These are phyloP conservation scores for Iselma pallidipennis DNA, from an alignment of 2,888 invertebrate species.

Conservation along the genomic window DNA sequence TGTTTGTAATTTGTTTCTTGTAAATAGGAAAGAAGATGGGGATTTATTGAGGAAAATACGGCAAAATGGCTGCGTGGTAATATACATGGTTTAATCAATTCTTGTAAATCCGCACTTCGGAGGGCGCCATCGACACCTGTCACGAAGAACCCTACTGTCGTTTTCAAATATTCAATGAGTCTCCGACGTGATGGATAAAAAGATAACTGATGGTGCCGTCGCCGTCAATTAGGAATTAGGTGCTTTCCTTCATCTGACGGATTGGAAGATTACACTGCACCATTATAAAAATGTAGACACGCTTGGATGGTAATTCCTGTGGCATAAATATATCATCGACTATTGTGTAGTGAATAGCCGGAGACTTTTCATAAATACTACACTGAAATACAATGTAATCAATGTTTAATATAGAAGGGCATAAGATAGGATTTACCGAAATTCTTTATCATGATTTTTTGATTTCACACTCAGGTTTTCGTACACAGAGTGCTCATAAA, in stretches of 20 bases:
- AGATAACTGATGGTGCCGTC: conserved; percentile 35
- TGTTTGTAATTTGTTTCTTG: neutral
- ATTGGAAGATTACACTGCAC: conserved; percentile 41
- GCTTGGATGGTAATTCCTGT: conserved; percentile 45
- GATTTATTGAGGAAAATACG: neutral
- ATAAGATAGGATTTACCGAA: neutral
- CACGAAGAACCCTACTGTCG: conserved; percentile 28
- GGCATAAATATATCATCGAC: conserved; percentile 41
- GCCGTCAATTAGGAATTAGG: conserved; percentile 40
- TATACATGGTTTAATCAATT: neutral
- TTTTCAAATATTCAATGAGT: conserved; percentile 29
- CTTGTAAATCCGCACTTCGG: conserved; percentile 4
- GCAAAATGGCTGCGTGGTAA: neutral
- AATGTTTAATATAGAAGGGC: neutral
- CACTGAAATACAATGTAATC: neutral
- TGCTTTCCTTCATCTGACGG: conserved; percentile 40
- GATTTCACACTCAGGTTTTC: too few relatives aligned
- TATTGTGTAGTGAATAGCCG: conserved; percentile 14
- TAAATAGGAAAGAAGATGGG: neutral
- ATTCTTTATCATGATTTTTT: conserved; percentile 11
- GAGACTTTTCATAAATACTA: neutral
- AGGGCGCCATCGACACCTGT: conserved; percentile 24
- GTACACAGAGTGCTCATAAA: too few relatives aligned
- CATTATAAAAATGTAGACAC: conserved; percentile 44
- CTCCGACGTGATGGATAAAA: conserved; percentile 31